phyloP scores from a whole-genome alignment of 2,888 invertebrate genomes.

The Cancer borealis region DNA sequence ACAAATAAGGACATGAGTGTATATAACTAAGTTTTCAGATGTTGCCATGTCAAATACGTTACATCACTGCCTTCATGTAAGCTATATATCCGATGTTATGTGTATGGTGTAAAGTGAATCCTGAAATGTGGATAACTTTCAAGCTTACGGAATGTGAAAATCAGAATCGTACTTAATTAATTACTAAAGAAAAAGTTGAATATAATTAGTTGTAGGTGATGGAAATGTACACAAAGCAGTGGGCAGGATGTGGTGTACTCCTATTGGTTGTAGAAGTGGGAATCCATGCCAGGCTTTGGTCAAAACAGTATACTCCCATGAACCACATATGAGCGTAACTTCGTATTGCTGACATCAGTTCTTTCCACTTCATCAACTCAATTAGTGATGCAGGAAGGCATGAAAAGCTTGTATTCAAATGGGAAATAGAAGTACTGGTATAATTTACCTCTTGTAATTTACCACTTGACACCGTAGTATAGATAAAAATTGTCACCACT shows the following conservation, averaged over 20 bases:
- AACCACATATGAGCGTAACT: neutral
- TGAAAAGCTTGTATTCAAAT: neutral
- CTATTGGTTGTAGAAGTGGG: neutral
- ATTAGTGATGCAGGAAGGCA: neutral
- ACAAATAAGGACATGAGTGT: neutral
- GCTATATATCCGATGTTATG: no score
- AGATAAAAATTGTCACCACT: slow-evolving; percentile 47
- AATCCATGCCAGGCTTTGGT: neutral
- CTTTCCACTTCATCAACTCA: neutral
- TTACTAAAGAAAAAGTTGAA: neutral
- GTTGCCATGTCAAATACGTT: neutral
- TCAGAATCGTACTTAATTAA: no score
- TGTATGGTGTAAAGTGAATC: no score
- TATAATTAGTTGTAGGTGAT: neutral
- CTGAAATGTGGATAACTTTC: no score
- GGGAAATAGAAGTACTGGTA: neutral
- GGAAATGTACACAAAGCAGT: neutral
- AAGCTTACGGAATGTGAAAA: no score
- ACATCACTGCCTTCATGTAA: no score
- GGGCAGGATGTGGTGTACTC: neutral
- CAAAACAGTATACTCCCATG: neutral
- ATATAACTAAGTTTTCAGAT: neutral
- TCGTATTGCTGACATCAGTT: neutral
- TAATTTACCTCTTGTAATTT: slow-evolving; percentile 16
- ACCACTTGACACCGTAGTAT: slow-evolving; percentile 43